Evolutionary conservation across 2,797 vertebrate genomes (phyloP).

Genomic region (Bradypodion ventrale): DNA sequence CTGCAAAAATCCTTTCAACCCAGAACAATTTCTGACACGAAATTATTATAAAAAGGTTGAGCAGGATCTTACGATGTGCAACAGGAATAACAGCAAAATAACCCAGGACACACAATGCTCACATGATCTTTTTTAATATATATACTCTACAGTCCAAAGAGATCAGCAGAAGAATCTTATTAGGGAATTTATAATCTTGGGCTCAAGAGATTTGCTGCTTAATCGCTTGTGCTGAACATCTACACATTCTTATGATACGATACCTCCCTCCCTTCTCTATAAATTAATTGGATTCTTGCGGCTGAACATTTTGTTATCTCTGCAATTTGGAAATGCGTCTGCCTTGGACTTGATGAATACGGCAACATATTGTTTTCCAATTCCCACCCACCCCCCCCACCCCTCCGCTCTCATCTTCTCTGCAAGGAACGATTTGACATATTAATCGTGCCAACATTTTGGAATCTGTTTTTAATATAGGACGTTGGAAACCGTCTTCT

Average conservation of each 20-base stretch:
- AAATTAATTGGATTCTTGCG: conserved; percentile 18
- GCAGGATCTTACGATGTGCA: neutral
- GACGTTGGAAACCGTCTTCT: no score
- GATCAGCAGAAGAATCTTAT: conserved; percentile 56
- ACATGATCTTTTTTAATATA: conserved; percentile 49
- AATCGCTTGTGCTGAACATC: conserved; percentile 46
- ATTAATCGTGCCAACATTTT: neutral
- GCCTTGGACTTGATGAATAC: conserved; percentile 33
- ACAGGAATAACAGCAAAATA: neutral
- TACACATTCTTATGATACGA: conserved; percentile 52
- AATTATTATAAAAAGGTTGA: conserved; percentile 42
- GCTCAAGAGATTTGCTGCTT: conserved; percentile 40
- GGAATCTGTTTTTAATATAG: no score
- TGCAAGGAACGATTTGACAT: conserved; percentile 21
- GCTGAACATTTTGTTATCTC: conserved; percentile 41
- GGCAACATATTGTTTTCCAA: conserved; percentile 7
- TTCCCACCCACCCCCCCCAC: no score
- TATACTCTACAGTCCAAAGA: conserved; percentile 44
- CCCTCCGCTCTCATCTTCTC: neutral
- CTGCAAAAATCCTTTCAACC: no score
- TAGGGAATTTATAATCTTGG: conserved; percentile 25
- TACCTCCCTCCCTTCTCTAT: neutral
- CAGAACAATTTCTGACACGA: no score
- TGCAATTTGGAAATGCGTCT: neutral
- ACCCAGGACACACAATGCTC: neutral